Base-by-base conservation (phyloP, 2,113 vertebrate species). In the Mungos mungo region DNA sequence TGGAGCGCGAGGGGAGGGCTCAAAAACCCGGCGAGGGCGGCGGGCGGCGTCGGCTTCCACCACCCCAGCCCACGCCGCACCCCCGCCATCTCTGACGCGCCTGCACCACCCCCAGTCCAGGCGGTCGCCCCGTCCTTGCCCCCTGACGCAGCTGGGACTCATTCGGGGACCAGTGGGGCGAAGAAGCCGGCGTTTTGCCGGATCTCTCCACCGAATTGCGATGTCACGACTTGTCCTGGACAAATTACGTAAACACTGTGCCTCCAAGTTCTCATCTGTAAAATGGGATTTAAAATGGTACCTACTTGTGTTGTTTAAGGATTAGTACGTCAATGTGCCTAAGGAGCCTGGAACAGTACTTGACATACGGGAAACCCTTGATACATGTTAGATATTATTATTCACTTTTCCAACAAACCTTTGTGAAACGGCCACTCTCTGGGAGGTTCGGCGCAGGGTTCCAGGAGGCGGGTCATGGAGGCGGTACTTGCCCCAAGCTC, bases 201-300 rank as follows among this genome's bases (percentile, higher is more conserved):
- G 33, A 18, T 89, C 29, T 50, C 52, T 27, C 77, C n/a, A 2
- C 76, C 18, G 8, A 72, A 41, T 0, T 21, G 38, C 60, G 47
- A 29, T 19, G 25, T 60, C 79, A 82, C 33, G 9, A 16, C 57
- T 91, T 77, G 54, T 21, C 35, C 19, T n/a, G 47, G 57, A 5
- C 79, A 63, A 54, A 13, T 63, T n/a, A 45, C 38, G 7, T 7
- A 19, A 79, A 52, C 60, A 21, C 8, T 10, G 35, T 29, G 47
- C 65, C 84, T 97, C 80, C 35, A n/a, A n/a, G 72, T 90, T 85
- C 60, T 81, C 82, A 21, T 80, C 91, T 89, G 95, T 79, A 57
- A 91, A 98, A 80, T 92, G 95, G 72, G 69, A 31, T 76, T 95
- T 38, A 11, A 87, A 93, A 38, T 13, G 25, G 6, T 21, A 52